Evolutionary conservation across 1,140 invertebrate species (phyloP), one percentile per base, ranked within the genome.

Genomic region (Caerostris darwini): DNA sequence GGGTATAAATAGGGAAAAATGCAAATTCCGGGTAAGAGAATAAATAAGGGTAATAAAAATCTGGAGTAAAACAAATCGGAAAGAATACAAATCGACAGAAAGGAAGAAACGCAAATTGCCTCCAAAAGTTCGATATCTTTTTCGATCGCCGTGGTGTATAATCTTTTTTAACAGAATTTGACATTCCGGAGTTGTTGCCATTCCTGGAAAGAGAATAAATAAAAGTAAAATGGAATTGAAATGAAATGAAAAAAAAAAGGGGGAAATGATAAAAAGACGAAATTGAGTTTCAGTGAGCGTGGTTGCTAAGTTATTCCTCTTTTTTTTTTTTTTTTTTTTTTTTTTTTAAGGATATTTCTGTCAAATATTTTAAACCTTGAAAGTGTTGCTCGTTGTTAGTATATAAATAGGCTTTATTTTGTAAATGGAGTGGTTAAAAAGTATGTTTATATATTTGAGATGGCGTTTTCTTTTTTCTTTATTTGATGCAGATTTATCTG

Each of bases 1-100:
- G 71, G 71, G 34, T 50, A 77, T 77, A 77, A 77, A 77, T 77
- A 77, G 71, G 50, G 34, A 77, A 77, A n/a, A 77, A 77, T 77
- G 71, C 71, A 77, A 77, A 77, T 77, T 34, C 14, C 71, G 34
- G 53, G 50, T 50, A 34, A 77, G 71, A 12, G 50, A 77, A 77
- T 77, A 77, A 77, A 77, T 77, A 77, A 77, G 71, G 71, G 71
- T 50, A 77, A 77, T 77, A 77, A 77, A 77, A 77, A 77, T 77
- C 34, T 53, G n/a, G 12, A 77, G 71, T 77, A 77, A 77, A 77
- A 77, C 71, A 77, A 77, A 77, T 77, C 50, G 34, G 19, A 34
- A 53, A 53, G 71, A 77, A 77, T 77, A 77, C 71, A 77, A 50
- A 77, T 77, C 3, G 71, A 77, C 19, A 8, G 53, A 2, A 5